phyloP scores from a whole-genome alignment of 2,888 invertebrate species.

The Linnaemya tessellans region DNA sequence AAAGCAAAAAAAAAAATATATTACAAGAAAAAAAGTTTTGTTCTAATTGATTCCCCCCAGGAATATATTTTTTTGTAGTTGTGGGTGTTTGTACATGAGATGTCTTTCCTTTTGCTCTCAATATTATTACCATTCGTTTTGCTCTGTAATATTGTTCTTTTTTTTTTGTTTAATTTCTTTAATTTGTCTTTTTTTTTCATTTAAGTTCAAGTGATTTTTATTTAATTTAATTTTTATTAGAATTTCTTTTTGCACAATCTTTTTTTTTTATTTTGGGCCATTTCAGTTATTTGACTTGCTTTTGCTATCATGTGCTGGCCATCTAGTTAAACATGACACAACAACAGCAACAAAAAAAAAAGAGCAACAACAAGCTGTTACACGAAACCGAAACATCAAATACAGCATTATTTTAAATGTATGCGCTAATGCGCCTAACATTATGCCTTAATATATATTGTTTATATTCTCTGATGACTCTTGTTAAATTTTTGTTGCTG shows the following conservation, averaged over 20 bases:
- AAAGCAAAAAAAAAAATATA: neutral
- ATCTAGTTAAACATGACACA: constrained; percentile 54
- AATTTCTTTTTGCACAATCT: neutral
- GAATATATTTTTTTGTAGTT: constrained; percentile 58
- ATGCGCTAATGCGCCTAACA: constrained; percentile 62
- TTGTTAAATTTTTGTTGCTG: neutral
- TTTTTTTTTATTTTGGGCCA: constrained; percentile 27
- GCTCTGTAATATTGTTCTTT: neutral
- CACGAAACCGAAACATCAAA: constrained; percentile 26
- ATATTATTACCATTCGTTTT: constrained; percentile 21
- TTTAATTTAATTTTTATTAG: constrained; percentile 13
- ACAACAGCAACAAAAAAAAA: constrained; percentile 18
- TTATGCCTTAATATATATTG: constrained; percentile 66
- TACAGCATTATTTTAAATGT: constrained; percentile 60
- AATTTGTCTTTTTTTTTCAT: constrained; percentile 23
- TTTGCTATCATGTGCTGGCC: constrained; percentile 60
- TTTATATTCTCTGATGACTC: constrained; percentile 49
- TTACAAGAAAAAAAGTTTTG: constrained; percentile 44
- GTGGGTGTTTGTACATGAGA: constrained; percentile 52
- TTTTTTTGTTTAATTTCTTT: neutral
- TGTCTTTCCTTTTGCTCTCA: constrained; percentile 16
- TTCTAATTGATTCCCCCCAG: constrained; percentile 72
- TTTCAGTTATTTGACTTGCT: constrained; percentile 57
- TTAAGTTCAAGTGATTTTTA: constrained; percentile 57
- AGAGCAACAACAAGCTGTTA: neutral